These are phyloP conservation scores for Parnassius mnemosyne DNA, from an alignment of 2,888 invertebrate species.

Conservation along the genomic window DNA sequence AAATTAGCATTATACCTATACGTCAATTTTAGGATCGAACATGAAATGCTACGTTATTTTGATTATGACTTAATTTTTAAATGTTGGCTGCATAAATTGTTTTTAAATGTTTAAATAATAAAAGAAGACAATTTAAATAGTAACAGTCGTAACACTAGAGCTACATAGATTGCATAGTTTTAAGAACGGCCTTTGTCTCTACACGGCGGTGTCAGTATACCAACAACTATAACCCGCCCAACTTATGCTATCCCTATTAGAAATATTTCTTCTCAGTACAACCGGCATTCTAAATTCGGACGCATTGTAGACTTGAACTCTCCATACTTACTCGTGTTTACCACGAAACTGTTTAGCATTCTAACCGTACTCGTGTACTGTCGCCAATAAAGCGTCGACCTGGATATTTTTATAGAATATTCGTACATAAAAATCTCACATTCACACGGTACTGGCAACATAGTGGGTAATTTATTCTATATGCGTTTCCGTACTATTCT, in stretches of 20 bases:
- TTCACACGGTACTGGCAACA: slow-evolving; percentile 54
- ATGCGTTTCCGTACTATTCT: slow-evolving; percentile 13
- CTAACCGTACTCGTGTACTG: slow-evolving; percentile 63
- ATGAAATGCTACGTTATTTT: too few species aligned
- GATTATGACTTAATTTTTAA: too few species aligned
- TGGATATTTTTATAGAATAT: slow-evolving; percentile 62
- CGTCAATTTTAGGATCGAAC: too few species aligned
- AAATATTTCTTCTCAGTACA: slow-evolving; percentile 34
- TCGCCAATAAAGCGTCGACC: slow-evolving; percentile 72
- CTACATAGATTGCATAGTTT: slow-evolving; percentile 60
- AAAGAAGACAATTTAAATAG: not conserved
- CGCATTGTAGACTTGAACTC: slow-evolving; percentile 30
- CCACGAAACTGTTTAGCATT: slow-evolving; percentile 76
- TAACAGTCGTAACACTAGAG: slow-evolving; percentile 40
- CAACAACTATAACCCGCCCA: slow-evolving; percentile 50
- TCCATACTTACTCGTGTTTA: slow-evolving; percentile 55
- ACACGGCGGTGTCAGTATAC: slow-evolving; percentile 49
- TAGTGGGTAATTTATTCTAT: slow-evolving; percentile 24
- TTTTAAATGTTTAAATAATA: not conserved
- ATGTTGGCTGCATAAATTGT: not conserved
- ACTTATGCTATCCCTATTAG: slow-evolving; percentile 31
- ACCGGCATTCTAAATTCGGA: slow-evolving; percentile 13
- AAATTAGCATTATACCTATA: too few species aligned
- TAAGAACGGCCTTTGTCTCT: slow-evolving; percentile 66
- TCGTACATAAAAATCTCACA: slow-evolving; percentile 58